A percentile compares a stretch with the other conserved stretches of the same genome.
Evolutionary conservation across 2,113 vertebrate species (phyloP).

Genomic region (Lophura nycthemera): DNA sequence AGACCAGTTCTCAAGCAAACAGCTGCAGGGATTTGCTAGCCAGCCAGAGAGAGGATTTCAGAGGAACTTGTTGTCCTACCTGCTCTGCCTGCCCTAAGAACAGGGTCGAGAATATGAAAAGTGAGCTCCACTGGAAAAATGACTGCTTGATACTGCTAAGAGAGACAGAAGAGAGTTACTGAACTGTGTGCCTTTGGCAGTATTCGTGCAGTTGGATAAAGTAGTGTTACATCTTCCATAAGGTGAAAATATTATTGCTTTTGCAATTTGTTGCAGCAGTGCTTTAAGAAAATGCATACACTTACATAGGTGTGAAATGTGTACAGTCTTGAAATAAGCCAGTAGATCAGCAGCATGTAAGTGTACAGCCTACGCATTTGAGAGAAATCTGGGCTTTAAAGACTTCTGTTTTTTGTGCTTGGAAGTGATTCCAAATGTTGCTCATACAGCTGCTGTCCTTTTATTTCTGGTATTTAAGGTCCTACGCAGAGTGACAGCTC

Average conservation of each 20-base stretch:
- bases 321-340: background rate
- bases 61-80: too few relatives aligned
- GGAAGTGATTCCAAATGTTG: background rate
- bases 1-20: background rate
- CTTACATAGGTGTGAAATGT: background rate
- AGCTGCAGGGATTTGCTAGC: background rate
- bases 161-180: too few relatives aligned
- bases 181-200: too few relatives aligned
- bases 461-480: slow-evolving; percentile 75
- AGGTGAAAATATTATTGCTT: too few relatives aligned
- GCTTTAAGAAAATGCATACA: background rate
- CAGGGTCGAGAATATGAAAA: too few relatives aligned
- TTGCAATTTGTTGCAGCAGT: background rate
- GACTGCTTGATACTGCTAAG: too few relatives aligned
- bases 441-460: slow-evolving; percentile 16
- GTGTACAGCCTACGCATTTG: background rate
- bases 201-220: too few relatives aligned
- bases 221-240: too few relatives aligned
- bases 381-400: background rate
- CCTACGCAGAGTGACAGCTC: slow-evolving; percentile 83
- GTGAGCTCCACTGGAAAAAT: too few relatives aligned
- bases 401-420: background rate
- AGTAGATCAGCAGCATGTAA: background rate
- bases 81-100: too few relatives aligned
- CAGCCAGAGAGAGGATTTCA: background rate